Base-by-base conservation (phyloP, 2,113 vertebrate species). In the Dunckerocampus dactyliophorus region DNA sequence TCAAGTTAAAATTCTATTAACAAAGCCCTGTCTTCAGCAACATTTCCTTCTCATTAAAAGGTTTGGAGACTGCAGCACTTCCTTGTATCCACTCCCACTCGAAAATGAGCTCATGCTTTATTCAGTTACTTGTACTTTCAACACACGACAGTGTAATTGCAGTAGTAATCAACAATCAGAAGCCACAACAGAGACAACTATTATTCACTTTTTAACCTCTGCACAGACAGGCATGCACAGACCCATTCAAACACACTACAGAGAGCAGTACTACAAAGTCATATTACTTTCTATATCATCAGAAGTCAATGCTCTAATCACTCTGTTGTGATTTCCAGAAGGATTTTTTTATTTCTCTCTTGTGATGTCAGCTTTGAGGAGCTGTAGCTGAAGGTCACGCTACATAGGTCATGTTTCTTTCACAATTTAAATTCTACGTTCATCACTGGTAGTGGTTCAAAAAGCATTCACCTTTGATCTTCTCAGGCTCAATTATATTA, bases 1-100 rank as follows among this genome's bases (percentile, higher is more conserved):
- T 89, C 88, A 90, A 78, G 79, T 85, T 84, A 72, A 88, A 85
- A 86, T 82, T 85, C 78, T 77, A 91, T 92, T 89, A 89, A 70
- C 76, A 56, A 77, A 88, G 68, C 51, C 63, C 82, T 81, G 71
- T 87, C 84, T 89, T 90, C 87, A 88, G 89, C 88, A 87, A 82
- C 88, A 88, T 76, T 67, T 84, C 76, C 70, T 66, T 80, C 84
- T 88, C 85, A 89, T 89, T 91, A 91, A 82, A 87, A 88, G 74
- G 67, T 83, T 82, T 82, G 67, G 82, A 79, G 79, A 81, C 80
- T 80, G 74, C 64, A 57, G 39, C 56, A 60, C 74, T 80, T 83
- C 68, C 75, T 69, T 52, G 65, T 65, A 83, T 79, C 66, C 79
- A 76, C 80, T 80, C 80, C 80, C 79, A 74, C 76, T 69, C 68